Conservation (phyloP, 2,797 vertebrate species). For the Macropodus opercularis region DNA sequence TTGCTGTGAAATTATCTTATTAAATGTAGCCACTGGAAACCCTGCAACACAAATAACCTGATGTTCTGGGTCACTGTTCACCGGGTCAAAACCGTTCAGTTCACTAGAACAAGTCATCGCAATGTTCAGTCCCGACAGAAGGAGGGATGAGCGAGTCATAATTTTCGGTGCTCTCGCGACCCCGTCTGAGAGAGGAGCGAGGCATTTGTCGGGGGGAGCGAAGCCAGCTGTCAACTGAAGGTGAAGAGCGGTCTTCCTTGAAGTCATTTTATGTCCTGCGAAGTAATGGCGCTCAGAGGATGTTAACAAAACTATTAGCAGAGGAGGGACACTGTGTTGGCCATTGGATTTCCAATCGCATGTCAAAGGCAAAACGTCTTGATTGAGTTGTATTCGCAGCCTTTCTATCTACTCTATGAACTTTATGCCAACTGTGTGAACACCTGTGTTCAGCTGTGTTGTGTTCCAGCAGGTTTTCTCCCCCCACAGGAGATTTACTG, state of each 20-base stretch:
- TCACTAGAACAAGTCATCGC: slow-evolving; percentile 23
- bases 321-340: not conserved
- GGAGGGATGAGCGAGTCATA: slow-evolving; percentile 6
- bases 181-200: slow-evolving; percentile 36
- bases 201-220: slow-evolving; percentile 5
- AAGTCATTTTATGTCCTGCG: slow-evolving; percentile 42
- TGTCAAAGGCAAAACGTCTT: slow-evolving; percentile 9
- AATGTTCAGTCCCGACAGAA: slow-evolving; percentile 3
- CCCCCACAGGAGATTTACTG: not conserved
- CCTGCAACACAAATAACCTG: slow-evolving; percentile 30
- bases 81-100: slow-evolving; percentile 40
- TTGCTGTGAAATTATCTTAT: slow-evolving; percentile 73
- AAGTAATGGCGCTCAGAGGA: slow-evolving; percentile 29
- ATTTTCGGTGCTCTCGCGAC: slow-evolving; percentile 24
- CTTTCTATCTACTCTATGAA: too few species aligned
- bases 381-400: slow-evolving; percentile 1
- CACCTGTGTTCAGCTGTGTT: too few species aligned
- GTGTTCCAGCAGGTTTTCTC: not conserved
- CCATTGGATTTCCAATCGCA: slow-evolving; percentile 13
- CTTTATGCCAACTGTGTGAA: too few species aligned
- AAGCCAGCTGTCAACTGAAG: slow-evolving; percentile 40
- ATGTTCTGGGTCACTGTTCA: slow-evolving; percentile 18
- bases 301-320: slow-evolving; percentile 18
- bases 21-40: slow-evolving; percentile 64
- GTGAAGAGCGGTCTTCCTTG: slow-evolving; percentile 39